Base-by-base conservation (phyloP, 92 coral and sea anemone species). In the Paragorgia papillata region DNA sequence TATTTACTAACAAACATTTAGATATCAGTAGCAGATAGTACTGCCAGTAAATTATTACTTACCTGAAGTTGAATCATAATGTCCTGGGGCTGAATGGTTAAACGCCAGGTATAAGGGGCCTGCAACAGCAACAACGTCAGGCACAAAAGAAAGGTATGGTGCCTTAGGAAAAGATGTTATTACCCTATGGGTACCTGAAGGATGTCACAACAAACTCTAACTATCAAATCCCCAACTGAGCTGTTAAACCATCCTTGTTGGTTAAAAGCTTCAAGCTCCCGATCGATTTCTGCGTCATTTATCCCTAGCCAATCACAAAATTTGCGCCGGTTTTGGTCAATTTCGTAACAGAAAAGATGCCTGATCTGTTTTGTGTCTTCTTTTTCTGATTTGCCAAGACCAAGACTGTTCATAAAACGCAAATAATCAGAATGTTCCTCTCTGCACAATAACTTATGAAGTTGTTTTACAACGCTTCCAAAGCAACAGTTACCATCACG, bases 61-160 rank as follows among this genome's bases (percentile, higher is more conserved):
- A 86, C 90, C 90, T 60, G 61, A 60, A 2, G 90, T 86, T 19
- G 84, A 76, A 82, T 86, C 90, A 62, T 86, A 82, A 68, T 86
- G 87, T 6, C 87, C 90, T 44, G 90, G 84, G 1, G 73, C 66
- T 20, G 86, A 56, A 60, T 86, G 90, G 61, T 86, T 86, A 65
- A 83, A 86, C n/a, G 90, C 87, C 48, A 86, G 62, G 62, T 82
- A 86, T 25, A 82, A 60, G 1, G 87, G 87, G 35, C 28, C 30
- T 48, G 76, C 64, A 9, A 80, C 28, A 17, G 77, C 65, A 54
- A 86, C 67, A 81, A 75, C 81, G 22, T 76, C 62, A 10, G 87
- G 90, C 8, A 86, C 74, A 58, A 86, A 86, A 28, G 83, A 80
- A 22, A 69, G 56, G 27, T 82, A 82, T 39, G 85, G 76, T 29